A percentile compares a stretch with the other conserved stretches of the same genome.
phyloP scores from a whole-genome alignment of 2,797 vertebrate species.

The Champsocephalus gunnari region DNA sequence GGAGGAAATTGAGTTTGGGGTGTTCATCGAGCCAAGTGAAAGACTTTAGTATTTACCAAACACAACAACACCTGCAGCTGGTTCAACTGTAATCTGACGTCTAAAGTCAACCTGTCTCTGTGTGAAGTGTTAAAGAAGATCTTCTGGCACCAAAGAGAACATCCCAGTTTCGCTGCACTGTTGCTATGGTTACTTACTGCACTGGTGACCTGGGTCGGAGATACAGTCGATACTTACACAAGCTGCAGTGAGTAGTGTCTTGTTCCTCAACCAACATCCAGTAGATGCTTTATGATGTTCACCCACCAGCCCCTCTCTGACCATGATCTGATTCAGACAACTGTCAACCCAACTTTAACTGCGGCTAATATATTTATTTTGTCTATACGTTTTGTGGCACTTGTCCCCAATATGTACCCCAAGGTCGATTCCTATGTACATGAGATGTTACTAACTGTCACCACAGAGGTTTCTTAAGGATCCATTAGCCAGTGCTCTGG shows the following conservation, averaged over 20 bases:
- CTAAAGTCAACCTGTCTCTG: background rate
- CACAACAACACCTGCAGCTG: background rate
- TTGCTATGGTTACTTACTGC: constrained; percentile 2
- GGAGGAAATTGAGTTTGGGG: constrained; percentile 21
- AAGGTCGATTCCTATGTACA: too few species aligned
- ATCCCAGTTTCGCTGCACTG: background rate
- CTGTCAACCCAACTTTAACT: too few species aligned
- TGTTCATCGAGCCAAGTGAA: constrained; percentile 3
- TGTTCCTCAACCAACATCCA: background rate
- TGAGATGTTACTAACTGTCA: too few species aligned
- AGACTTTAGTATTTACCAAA: background rate
- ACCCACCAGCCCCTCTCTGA: too few species aligned
- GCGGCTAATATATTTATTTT: too few species aligned
- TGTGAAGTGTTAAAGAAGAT: background rate
- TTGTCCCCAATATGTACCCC: too few species aligned
- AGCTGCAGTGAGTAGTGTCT: background rate
- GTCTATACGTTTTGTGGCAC: too few species aligned
- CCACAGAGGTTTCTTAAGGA: too few species aligned
- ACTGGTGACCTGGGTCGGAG: background rate
- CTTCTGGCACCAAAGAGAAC: background rate
- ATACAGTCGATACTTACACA: too few species aligned
- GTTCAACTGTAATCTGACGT: background rate
- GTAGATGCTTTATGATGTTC: too few species aligned
- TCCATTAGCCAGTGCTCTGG: too few species aligned
- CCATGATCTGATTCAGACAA: too few species aligned